Percentiles rank a stretch among this genome's conserved stretches.
Evolutionary conservation across 2,888 invertebrate species (phyloP).

Genomic region (Leptodirus hochenwartii): DNA sequence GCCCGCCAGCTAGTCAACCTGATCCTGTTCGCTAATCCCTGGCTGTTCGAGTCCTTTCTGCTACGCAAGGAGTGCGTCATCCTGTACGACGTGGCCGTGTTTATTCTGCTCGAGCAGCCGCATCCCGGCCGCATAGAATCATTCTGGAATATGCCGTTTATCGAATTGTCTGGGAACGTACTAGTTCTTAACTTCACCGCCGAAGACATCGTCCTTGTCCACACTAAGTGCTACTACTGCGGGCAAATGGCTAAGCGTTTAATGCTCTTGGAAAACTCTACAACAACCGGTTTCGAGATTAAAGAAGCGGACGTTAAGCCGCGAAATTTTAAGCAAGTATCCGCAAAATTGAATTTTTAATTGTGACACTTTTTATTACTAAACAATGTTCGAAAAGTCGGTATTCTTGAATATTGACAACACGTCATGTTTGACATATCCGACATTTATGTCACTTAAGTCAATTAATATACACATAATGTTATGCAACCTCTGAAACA

Average conservation of each 20-base stretch:
- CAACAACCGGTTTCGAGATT: constrained; percentile 4
- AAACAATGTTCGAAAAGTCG: too few species aligned
- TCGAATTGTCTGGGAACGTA: constrained; percentile 14
- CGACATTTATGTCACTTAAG: too few species aligned
- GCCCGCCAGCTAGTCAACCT: constrained; percentile 8
- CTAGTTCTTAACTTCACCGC: constrained; percentile 10
- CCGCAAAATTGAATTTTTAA: too few species aligned
- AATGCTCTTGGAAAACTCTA: constrained; percentile 7
- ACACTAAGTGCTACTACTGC: constrained; percentile 14
- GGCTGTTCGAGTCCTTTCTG: constrained; percentile 6
- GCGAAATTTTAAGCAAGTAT: too few species aligned
- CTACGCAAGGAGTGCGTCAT: constrained; percentile 7
- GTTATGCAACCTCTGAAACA: too few species aligned
- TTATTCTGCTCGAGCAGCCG: constrained; percentile 2
- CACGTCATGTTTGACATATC: too few species aligned
- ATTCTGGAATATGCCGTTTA: constrained; percentile 10
- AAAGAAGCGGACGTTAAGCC: too few species aligned
- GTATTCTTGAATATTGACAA: too few species aligned
- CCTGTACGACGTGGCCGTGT: constrained; percentile 8
- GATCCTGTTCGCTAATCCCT: constrained; percentile 7
- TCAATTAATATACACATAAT: too few species aligned
- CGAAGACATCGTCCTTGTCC: constrained; percentile 2
- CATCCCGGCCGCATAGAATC: background rate
- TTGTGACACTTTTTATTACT: too few species aligned
- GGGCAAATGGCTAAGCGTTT: constrained; percentile 5